Conservation (phyloP, 2,888 invertebrate species). For the Drosophila formosana region DNA sequence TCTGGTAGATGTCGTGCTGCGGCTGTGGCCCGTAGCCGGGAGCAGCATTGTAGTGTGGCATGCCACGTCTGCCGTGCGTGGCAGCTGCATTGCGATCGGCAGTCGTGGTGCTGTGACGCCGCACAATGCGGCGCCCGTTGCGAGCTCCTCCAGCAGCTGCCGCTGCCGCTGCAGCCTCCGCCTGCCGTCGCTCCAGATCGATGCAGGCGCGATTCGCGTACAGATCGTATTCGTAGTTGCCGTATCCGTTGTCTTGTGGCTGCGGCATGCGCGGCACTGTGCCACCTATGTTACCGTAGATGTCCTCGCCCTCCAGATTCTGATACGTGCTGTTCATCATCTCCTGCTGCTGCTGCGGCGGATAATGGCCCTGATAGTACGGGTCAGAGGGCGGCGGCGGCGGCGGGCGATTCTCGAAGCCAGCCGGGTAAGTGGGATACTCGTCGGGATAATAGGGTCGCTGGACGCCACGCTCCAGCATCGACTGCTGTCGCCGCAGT, state of each 20-base stretch:
- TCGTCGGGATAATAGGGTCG: conserved; percentile 84
- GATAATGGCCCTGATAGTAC: conserved; percentile 69
- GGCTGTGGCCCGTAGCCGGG: conserved; percentile 42
- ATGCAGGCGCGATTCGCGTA: conserved; percentile 85
- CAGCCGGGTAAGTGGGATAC: conserved; percentile 83
- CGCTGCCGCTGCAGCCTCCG: conserved; percentile 81
- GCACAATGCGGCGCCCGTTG: conserved; percentile 78
- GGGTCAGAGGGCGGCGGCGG: conserved; percentile 57
- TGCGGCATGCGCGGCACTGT: conserved; percentile 47
- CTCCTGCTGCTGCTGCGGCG: conserved; percentile 60
- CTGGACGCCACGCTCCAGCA: conserved; percentile 84
- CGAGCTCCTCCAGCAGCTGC: conserved; percentile 61
- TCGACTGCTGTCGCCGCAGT: conserved; percentile 84
- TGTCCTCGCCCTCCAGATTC: conserved; percentile 84
- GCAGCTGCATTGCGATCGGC: conserved; percentile 79
- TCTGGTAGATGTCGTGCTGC: conserved; percentile 81
- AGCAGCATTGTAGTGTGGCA: conserved; percentile 46
- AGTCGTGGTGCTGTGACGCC: conserved; percentile 85
- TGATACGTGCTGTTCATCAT: conserved; percentile 84
- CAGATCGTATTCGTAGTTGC: conserved; percentile 80
- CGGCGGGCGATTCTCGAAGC: conserved; percentile 74
- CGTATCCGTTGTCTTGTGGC: conserved; percentile 61
- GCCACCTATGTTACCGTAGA: conserved; percentile 82
- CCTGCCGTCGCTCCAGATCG: conserved; percentile 84
- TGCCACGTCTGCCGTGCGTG: conserved; percentile 57